Evolutionary conservation across 2,797 vertebrate genomes (phyloP), one percentile per base, ranked within the genome.

Genomic region (Acridotheres tristis): DNA sequence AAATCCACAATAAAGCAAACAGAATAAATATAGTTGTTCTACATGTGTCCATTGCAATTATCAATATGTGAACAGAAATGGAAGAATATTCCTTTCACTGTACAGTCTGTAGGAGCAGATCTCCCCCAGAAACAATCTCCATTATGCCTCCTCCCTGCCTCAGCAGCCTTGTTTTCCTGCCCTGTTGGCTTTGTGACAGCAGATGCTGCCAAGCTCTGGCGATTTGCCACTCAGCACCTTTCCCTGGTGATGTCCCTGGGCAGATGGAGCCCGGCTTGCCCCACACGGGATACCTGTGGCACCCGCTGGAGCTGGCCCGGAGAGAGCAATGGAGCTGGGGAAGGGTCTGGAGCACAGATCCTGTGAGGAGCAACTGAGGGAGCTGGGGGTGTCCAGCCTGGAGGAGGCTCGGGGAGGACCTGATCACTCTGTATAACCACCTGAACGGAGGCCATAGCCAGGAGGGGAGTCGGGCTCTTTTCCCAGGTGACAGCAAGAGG

Each of bases 251-350:
- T 10, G 12, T 3, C 8, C 1, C 14, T 2, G 23, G 8, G 29
- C 0, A 0, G 48, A 32, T 7, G 0, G 25, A 9, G 13, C 47
- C 32, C 15, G 7, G 43, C 9, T 17, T 50, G 9, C 7, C 45
- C 16, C 1, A 9, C 30, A 2, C 0, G 2, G 42, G 15, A 30
- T 8, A 21, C 43, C 34, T 42, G 23, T 1, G 13, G 34, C 2
- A 1, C 40, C 25, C 0, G 2, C 23, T 29, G 54, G 47, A 38
- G n/a, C 1, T 4, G 55, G 55, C 34, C 19, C 3, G 2, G 27
- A 23, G 27, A 22, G 5, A 22, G 26, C 9, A 6, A 5, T 0
- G 17, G 38, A 7, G n/a, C 38, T 47, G 29, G 27, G 7, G 10
- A 47, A 29, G 34, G 65, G 10, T 13, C 55, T 30, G 55, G 55